Evolutionary conservation across 2,888 invertebrate species (phyloP), one percentile per base, ranked within the genome.

Genomic region (Diploptera punctata): DNA sequence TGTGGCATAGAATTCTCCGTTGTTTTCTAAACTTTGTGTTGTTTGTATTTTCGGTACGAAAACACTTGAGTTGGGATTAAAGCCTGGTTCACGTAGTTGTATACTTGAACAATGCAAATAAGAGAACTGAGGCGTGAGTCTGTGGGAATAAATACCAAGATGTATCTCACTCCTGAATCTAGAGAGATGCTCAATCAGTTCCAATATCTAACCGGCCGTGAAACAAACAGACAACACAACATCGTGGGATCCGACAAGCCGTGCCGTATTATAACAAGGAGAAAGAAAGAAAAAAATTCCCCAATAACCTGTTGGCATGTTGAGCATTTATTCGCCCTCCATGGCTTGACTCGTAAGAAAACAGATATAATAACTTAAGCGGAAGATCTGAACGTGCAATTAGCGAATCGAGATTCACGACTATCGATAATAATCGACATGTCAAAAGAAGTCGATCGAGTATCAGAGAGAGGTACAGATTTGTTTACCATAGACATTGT

Each of bases 191-290:
- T n/a, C 38, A 44, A 47, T 65, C 47, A 65, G 43, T 65, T 65
- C 65, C 65, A 65, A 26, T 65, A 65, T 65, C 65, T 65, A 65
- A n/a, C 65, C 44, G 47, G 44, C 65, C 65, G 65, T 65, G 65
- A 65, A 57, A 65, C 65, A 65, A 65, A 47, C 65, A 47, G 44
- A 65, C 47, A 57, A 57, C n/a, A 57, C 26, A 57, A 57, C 26
- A 65, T 65, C 65, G 65, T 65, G 65, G 65, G 65, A 65, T 65
- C 44, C 65, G 47, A 47, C 24, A 65, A 65, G 47, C 26, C 26
- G 44, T 65, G 47, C 65, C 9, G 65, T 47, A 65, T n/a, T 26
- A 65, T 29, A 26, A 54, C 10, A 54, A 26, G 54, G 13, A 26
- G 3, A n/a, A n/a, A n/a, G n/a, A n/a, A n/a, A 33, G 33, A 7